Base-by-base conservation (phyloP, 2,797 vertebrate species). In the Carapus acus region DNA sequence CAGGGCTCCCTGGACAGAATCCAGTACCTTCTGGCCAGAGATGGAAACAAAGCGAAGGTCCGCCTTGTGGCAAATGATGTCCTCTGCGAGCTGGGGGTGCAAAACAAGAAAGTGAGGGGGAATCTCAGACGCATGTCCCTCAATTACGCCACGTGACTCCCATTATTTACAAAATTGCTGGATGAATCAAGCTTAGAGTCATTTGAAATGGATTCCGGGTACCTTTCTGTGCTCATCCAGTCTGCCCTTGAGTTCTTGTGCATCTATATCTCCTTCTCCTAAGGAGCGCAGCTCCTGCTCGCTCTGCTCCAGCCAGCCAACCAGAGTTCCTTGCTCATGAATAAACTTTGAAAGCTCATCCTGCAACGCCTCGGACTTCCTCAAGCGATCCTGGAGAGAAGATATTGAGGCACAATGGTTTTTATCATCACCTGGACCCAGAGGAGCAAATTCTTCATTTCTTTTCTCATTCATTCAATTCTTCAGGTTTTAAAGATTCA, bases 51-150 rank as follows among this genome's bases (percentile, higher is more conserved):
- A 99, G 20, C 96, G 88, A 77, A 98, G 83, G 75, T 99, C 96
- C 0, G 96, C 96, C 71, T 98, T 99, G 86, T 98, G 96, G 69
- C 95, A 98, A 76, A 98, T 94, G 0, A 98, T 89, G 0, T 99
- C 96, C 58, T 99, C 96, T 0, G 89, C 82, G 15, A 90, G 79
- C 88, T 90, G 75, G 23, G 51, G 51, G 49, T 0, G 62, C 15
- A 62, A 0, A 60, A 2, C 1, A 3, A n/a, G n/a, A n/a, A 29
- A 4, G n/a, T 41, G 1, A 44, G 7, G 29, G 21, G 46, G 68
- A 29, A 70, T 17, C 3, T 18, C 19, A 41, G 15, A 46, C 20
- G n/a, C 34, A 23, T 13, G 14, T 11, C 27, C 27, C 6, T 29
- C n/a, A n/a, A n/a, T n/a, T n/a, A n/a, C n/a, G n/a, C n/a, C n/a